Evolutionary conservation across 2,797 vertebrate genomes (phyloP).

Genomic region (Paratrypauchen microcephalus): DNA sequence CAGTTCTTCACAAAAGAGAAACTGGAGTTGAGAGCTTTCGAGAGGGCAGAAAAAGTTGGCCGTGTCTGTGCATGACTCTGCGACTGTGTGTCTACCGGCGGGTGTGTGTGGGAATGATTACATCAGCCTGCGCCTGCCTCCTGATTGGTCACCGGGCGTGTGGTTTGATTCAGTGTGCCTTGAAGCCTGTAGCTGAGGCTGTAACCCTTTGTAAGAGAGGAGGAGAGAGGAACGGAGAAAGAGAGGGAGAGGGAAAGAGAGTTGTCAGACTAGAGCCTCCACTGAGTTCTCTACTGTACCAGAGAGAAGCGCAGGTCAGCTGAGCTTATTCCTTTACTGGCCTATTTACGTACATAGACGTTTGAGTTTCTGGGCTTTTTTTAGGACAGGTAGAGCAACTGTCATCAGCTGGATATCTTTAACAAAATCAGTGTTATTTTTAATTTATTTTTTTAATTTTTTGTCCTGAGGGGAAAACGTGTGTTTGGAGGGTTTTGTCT

Average conservation of each 20-base stretch:
- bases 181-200: constrained; percentile 80
- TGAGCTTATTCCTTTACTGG: constrained; percentile 22
- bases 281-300: constrained; percentile 73
- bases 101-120: constrained; percentile 86
- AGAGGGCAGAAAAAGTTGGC: constrained; percentile 68
- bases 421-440: constrained; percentile 24
- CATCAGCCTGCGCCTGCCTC: constrained; percentile 85
- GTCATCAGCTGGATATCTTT: constrained; percentile 43
- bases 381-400: constrained; percentile 59
- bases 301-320: constrained; percentile 51
- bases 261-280: constrained; percentile 78
- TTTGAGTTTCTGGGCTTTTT: constrained; percentile 36
- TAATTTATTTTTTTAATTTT: constrained; percentile 26
- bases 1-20: constrained; percentile 59
- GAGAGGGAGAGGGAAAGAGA: constrained; percentile 54
- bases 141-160: constrained; percentile 84
- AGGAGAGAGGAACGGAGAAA: constrained; percentile 29
- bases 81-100: constrained; percentile 51
- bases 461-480: constrained; percentile 33
- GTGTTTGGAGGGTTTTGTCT: constrained; percentile 43
- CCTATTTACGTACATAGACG: constrained; percentile 46
- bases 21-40: constrained; percentile 49
- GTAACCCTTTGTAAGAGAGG: constrained; percentile 86
- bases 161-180: constrained; percentile 90
- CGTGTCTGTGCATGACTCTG: constrained; percentile 69